Evolutionary conservation across 2,797 vertebrate species (phyloP).

Genomic region (Zalophus californianus): DNA sequence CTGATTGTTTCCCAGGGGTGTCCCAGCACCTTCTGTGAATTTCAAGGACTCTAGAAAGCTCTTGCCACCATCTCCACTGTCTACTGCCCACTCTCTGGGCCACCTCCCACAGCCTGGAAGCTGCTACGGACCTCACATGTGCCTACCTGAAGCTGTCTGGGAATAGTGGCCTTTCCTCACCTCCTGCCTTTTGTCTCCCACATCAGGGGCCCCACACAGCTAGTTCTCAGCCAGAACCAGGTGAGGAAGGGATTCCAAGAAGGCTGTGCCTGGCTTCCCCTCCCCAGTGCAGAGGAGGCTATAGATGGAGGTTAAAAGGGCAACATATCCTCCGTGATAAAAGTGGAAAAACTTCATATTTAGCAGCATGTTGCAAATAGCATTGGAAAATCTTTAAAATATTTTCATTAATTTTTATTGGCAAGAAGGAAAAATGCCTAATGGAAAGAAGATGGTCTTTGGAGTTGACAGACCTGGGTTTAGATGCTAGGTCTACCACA

Average conservation of each 20-base stretch:
- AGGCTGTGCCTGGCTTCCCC: not conserved
- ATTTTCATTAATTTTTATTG: conserved; percentile 28
- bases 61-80: not conserved
- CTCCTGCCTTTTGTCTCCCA: not conserved
- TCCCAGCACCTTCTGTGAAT: not conserved
- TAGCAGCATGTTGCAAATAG: conserved; percentile 9
- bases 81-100: not conserved
- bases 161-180: not conserved
- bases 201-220: not conserved
- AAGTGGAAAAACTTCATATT: not conserved
- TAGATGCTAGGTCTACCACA: not conserved
- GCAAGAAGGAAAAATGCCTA: not conserved
- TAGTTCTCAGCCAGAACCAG: not conserved
- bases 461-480: not conserved
- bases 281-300: not conserved
- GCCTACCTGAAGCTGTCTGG: not conserved
- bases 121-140: not conserved
- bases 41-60: not conserved
- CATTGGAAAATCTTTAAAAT: conserved; percentile 11
- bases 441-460: not conserved
- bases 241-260: not conserved
- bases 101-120: not conserved
- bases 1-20: not conserved
- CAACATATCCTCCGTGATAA: not conserved
- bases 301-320: not conserved